Evolutionary conservation across 1,140 invertebrate genomes (phyloP).

Genomic region (Sinonovacula constricta): DNA sequence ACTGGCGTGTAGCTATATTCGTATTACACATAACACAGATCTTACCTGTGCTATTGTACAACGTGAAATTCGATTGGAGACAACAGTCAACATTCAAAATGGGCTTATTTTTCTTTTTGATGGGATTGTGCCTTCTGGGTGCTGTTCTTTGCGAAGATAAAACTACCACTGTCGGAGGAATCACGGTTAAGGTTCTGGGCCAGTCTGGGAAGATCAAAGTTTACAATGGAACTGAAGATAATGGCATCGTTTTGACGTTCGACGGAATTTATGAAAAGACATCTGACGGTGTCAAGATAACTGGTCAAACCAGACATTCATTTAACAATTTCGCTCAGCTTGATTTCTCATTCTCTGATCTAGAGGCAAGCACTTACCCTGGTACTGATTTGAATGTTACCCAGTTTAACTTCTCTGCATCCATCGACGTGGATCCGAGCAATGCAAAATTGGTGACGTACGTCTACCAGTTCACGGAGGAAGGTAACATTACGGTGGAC

Average conservation of each 20-base stretch:
- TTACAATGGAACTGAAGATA: background rate
- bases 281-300: background rate
- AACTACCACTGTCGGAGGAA: background rate
- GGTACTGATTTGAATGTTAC: too few species aligned
- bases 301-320: background rate
- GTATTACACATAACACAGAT: too few species aligned
- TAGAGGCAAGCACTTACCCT: conserved; percentile 2
- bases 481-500: conserved; percentile 41
- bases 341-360: conserved; percentile 18
- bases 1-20: too few species aligned
- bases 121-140: too few species aligned
- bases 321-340: conserved; percentile 40
- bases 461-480: conserved; percentile 21
- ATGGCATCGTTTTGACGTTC: conserved; percentile 21
- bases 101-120: too few species aligned
- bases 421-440: background rate
- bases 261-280: conserved; percentile 14
- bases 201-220: background rate
- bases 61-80: too few species aligned
- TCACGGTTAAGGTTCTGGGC: background rate
- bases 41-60: too few species aligned
- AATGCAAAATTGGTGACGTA: conserved; percentile 14
- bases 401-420: background rate
- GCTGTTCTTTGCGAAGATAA: background rate
- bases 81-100: too few species aligned